These are phyloP conservation scores for Spisula subtruncata DNA, from an alignment of 2,888 invertebrate species.

Conservation along the genomic window DNA sequence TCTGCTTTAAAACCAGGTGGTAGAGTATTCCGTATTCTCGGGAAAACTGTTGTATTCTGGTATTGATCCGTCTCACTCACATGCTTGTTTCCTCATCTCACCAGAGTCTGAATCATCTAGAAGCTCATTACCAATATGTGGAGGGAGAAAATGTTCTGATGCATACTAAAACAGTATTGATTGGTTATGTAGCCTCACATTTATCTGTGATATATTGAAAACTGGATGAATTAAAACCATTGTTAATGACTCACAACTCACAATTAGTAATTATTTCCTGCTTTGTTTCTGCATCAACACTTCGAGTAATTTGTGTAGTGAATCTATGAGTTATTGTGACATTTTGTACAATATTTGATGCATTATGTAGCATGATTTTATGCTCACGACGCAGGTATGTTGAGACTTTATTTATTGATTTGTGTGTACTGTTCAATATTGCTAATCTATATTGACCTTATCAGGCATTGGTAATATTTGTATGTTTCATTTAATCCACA, in stretches of 20 bases:
- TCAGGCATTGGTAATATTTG: background rate
- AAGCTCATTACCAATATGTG: constrained; percentile 52
- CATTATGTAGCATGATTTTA: constrained; percentile 3
- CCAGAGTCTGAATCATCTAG: constrained; percentile 57
- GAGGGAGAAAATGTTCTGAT: constrained; percentile 3
- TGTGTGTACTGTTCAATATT: constrained; percentile 13
- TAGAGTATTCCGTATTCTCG: background rate
- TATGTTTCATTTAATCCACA: background rate
- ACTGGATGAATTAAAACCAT: background rate
- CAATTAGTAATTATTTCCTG: background rate
- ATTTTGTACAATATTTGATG: background rate
- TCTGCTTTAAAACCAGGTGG: background rate
- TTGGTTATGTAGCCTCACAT: constrained; percentile 33
- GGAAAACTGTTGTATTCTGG: background rate
- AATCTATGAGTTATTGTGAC: background rate
- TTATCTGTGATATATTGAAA: constrained; percentile 32
- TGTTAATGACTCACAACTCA: background rate
- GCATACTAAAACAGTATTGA: constrained; percentile 47
- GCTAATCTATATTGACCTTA: background rate
- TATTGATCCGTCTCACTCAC: constrained; percentile 59
- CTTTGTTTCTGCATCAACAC: background rate
- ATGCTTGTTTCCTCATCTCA: constrained; percentile 43
- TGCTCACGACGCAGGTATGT: constrained; percentile 17
- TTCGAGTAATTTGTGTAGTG: too few species aligned
- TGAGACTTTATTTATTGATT: constrained; percentile 1